phyloP scores from a whole-genome alignment of 2,888 invertebrate species.

The Saturnia japonica region DNA sequence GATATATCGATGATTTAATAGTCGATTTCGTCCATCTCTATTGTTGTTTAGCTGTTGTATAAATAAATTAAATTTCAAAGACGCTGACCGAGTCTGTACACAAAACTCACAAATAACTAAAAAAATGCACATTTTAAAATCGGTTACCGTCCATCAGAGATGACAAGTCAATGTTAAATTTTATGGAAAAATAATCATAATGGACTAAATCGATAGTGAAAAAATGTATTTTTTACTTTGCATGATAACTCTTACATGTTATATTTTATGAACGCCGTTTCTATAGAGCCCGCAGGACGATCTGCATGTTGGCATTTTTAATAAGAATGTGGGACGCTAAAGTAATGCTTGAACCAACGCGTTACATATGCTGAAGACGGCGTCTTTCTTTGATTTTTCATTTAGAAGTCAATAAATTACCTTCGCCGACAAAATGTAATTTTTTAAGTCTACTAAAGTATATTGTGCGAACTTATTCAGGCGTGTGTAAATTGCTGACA shows the following conservation, averaged over 20 bases:
- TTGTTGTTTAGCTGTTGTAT: not conserved
- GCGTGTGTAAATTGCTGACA: too few relatives aligned
- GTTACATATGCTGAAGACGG: too few relatives aligned
- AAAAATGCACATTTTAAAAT: not conserved
- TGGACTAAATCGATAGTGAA: not conserved
- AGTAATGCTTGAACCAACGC: too few relatives aligned
- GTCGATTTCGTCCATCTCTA: not conserved
- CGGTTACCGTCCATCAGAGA: not conserved
- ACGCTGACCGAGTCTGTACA: slow-evolving; percentile 22
- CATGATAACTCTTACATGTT: not conserved
- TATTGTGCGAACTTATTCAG: too few relatives aligned
- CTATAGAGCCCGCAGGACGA: too few relatives aligned
- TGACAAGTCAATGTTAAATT: not conserved
- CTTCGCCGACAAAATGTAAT: too few relatives aligned
- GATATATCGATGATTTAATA: not conserved
- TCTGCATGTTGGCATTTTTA: too few relatives aligned
- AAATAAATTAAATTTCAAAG: slow-evolving; percentile 7
- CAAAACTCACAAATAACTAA: not conserved
- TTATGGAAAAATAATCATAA: not conserved
- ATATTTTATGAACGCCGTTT: not conserved
- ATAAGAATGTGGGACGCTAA: too few relatives aligned
- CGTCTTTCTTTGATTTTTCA: too few relatives aligned
- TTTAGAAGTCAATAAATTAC: too few relatives aligned
- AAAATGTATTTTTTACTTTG: not conserved
- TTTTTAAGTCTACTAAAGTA: too few relatives aligned